Conservation (phyloP, 2,888 invertebrate genomes). For the Philereme vetulata region DNA sequence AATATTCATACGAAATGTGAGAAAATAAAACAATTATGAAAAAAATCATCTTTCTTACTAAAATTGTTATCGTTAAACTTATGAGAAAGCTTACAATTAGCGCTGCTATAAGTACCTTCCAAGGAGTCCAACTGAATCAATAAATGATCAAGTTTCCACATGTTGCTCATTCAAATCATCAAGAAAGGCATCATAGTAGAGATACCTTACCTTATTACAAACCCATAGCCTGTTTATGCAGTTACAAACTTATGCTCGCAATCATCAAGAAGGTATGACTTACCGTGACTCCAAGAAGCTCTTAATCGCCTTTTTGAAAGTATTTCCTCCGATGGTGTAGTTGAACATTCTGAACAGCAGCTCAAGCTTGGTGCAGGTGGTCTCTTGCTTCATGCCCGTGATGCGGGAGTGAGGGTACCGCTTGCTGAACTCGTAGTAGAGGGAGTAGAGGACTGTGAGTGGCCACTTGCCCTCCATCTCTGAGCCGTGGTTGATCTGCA, state of each 20-base stretch:
- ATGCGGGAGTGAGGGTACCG: slow-evolving; percentile 90
- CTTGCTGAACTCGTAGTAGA: slow-evolving; percentile 92
- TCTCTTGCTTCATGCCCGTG: slow-evolving; percentile 89
- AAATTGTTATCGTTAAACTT: no score
- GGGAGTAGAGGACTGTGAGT: slow-evolving; percentile 89
- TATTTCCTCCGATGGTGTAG: slow-evolving; percentile 90
- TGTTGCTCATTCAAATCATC: no score
- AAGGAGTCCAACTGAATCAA: no score
- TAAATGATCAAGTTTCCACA: no score
- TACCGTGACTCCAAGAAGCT: slow-evolving; percentile 86
- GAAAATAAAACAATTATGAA: no score
- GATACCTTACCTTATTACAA: no score
- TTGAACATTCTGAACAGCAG: slow-evolving; percentile 95
- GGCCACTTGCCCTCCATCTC: slow-evolving; percentile 92
- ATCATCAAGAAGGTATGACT: slow-evolving; percentile 25
- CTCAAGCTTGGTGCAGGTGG: slow-evolving; percentile 89
- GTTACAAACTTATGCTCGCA: no score
- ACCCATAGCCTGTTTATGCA: no score
- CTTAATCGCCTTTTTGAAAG: slow-evolving; percentile 89
- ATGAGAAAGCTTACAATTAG: no score
- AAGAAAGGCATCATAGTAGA: no score
- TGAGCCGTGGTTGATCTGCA: slow-evolving; percentile 86
- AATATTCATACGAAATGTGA: no score
- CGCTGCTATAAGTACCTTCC: neutral
- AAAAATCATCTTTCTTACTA: no score